phyloP scores from a whole-genome alignment of 2,113 vertebrate species.

The Agapornis roseicollis region DNA sequence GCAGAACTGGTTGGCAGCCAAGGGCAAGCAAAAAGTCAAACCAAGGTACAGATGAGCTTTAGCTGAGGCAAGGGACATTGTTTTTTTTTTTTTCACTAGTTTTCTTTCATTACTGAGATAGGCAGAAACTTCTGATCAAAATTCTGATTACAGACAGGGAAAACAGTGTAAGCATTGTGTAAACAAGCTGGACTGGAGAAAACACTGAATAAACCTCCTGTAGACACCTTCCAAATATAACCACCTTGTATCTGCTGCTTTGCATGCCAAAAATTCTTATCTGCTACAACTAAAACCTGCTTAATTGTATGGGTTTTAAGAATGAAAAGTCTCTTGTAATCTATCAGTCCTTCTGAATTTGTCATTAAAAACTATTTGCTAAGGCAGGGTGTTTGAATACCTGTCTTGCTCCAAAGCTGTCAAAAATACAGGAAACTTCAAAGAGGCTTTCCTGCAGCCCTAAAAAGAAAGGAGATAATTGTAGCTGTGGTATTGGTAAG shows the following conservation, averaged over 20 bases:
- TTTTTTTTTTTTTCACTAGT: not conserved
- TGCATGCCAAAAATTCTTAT: not conserved
- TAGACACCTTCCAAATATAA: not conserved
- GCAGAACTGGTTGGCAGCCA: not conserved
- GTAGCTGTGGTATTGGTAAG: conserved; percentile 52
- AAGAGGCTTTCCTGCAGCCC: conserved; percentile 4
- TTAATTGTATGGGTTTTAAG: not conserved
- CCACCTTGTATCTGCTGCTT: rapidly evolving
- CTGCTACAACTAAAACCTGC: not conserved
- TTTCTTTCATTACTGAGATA: not conserved
- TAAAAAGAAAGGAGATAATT: conserved; percentile 31
- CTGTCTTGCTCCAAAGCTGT: not conserved
- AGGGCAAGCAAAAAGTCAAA: not conserved
- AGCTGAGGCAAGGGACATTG: not conserved
- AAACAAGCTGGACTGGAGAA: not conserved
- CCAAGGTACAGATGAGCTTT: not conserved
- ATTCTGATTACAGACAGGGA: not conserved
- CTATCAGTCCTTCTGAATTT: not conserved
- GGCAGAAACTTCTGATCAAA: not conserved
- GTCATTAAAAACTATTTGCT: not conserved
- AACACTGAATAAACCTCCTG: not conserved
- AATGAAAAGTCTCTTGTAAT: not conserved
- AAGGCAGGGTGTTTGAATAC: not conserved
- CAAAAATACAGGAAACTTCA: conserved; percentile 5
- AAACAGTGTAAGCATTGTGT: not conserved